These are phyloP conservation scores for Coilia nasus DNA, from an alignment of 2,797 vertebrate genomes.

Conservation along the genomic window DNA sequence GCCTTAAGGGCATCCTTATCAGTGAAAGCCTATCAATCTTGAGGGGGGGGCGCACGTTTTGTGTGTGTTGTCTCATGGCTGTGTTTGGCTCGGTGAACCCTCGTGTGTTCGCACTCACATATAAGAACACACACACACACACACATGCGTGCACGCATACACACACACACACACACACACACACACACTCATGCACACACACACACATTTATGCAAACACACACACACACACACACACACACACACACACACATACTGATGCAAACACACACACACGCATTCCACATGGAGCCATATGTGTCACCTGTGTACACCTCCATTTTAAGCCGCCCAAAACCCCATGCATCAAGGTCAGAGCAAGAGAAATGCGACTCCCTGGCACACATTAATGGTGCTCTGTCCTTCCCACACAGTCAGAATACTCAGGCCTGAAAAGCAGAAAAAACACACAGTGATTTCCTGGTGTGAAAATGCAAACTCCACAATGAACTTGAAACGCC, in stretches of 20 bases:
- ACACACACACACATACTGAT: background rate
- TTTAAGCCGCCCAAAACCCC: background rate
- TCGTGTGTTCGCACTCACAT: background rate
- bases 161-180: background rate
- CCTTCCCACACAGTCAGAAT: background rate
- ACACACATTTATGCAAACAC: background rate
- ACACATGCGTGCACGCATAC: background rate
- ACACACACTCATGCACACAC: background rate
- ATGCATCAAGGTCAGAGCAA: background rate
- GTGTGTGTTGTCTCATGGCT: constrained; percentile 12
- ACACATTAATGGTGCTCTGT: background rate
- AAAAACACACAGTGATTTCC: background rate
- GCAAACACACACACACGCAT: background rate
- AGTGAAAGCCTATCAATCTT: constrained; percentile 7
- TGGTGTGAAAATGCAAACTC: background rate
- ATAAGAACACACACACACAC: background rate
- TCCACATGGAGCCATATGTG: background rate
- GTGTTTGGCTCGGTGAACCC: background rate
- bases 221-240: background rate
- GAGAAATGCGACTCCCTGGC: background rate
- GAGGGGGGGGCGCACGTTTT: background rate
- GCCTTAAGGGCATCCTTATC: constrained; percentile 20
- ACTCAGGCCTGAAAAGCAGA: background rate
- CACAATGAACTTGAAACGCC: background rate
- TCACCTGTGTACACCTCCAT: background rate